Base-by-base conservation (phyloP, 2,113 vertebrate genomes). In the Ceyx melanurus region DNA sequence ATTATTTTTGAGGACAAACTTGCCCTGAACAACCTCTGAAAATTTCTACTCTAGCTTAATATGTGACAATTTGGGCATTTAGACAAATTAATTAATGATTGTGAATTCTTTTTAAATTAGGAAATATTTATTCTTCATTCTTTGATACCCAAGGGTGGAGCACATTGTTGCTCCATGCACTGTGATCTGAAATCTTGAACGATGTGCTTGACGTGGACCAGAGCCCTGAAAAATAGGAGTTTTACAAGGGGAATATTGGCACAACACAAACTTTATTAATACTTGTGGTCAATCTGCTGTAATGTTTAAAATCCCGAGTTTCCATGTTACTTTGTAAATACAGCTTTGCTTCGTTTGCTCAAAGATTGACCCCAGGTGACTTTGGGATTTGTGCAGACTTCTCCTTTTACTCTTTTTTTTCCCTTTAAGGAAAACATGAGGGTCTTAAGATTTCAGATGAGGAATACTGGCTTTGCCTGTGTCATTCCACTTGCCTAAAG, bases 321-420 rank as follows among this genome's bases (percentile, higher is more conserved):
- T 92, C 92, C 51, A 85, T 66, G 91, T 89, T 80, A 80, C 67
- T 91, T 82, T 91, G 82, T 93, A 96, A 95, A 95, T 88, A 89
- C 60, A 89, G 43, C 66, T 91, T 89, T 67, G 48, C 78, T 76
- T 82, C 3, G 0, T 87, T 93, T 85, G 78, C 75, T 60, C 65
- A 51, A 80, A 77, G 67, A 66, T 61, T 88, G 89, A 93, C 87
- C 64, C 56, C 64, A 80, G 15, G n/a, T 91, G 84, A 73, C 82
- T 77, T 85, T 3, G 6, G 46, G 56, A 60, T 73, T 73, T 93
- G 31, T 33, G 25, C 10, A 17, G 0, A 3, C 35, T 88, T 91
- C 42, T 74, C 8, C 72, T 90, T 88, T 56, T 31, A 42, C 12
- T 77, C 3, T 83, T 46, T 65, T n/a, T 21, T 89, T 77, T 53